phyloP scores from a whole-genome alignment of 1,140 invertebrate species.

The Galleria mellonella region DNA sequence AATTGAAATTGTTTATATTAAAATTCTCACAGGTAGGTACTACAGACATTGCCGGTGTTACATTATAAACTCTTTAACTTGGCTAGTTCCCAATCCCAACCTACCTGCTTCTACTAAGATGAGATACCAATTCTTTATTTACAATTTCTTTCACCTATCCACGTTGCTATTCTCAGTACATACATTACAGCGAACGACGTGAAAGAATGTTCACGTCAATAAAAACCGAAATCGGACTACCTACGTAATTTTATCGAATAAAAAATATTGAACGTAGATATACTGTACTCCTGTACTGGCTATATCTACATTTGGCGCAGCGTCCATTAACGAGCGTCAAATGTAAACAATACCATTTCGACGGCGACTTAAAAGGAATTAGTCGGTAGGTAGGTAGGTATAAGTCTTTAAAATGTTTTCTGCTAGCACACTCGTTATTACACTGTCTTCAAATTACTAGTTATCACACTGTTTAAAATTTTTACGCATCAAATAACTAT shows the following conservation, averaged over 20 bases:
- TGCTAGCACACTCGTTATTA: constrained; percentile 6
- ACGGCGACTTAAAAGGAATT: constrained; percentile 49
- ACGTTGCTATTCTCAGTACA: too few species aligned
- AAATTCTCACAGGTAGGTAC: too few species aligned
- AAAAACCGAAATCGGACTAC: neutral
- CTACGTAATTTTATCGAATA: neutral
- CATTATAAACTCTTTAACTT: too few species aligned
- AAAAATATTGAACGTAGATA: constrained; percentile 16
- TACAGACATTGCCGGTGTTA: too few species aligned
- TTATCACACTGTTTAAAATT: too few species aligned
- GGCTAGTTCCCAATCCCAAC: too few species aligned
- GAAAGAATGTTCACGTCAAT: too few species aligned
- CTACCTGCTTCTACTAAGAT: too few species aligned
- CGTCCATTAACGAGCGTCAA: constrained; percentile 36
- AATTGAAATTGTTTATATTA: too few species aligned
- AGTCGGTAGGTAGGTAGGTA: constrained; percentile 11
- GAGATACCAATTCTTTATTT: neutral
- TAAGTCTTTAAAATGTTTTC: constrained; percentile 28
- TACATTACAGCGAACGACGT: too few species aligned
- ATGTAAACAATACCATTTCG: constrained; percentile 38
- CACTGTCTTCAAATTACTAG: too few species aligned
- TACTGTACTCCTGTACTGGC: constrained; percentile 13
- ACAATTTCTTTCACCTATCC: neutral
- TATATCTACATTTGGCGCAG: constrained; percentile 32
- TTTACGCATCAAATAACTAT: too few species aligned